Evolutionary conservation across 1,140 invertebrate genomes (phyloP), one percentile per base, ranked within the genome.

Genomic region (Drosophila sulfurigaster): DNA sequence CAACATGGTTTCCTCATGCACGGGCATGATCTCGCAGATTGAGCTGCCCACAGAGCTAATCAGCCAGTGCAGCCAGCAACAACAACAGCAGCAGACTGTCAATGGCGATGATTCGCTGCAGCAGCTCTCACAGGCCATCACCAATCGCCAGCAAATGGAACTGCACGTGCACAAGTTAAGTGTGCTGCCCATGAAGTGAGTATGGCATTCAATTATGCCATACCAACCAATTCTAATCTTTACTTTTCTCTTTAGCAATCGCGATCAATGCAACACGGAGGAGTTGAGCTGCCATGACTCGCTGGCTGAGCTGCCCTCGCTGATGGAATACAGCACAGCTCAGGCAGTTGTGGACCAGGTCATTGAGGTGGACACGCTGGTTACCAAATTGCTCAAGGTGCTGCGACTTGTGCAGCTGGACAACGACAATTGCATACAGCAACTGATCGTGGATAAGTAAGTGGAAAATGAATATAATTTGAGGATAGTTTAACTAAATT

Each of bases 351-450:
- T 96, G 16, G 95, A 96, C 93, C 95, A 96, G 93, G 95, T 96
- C 4, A 96, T 96, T 64, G 95, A 96, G 11, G 95, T 96, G 28
- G 95, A 97, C 92, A 95, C 95, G 92, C 93, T 96, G 11, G 94
- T 97, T 5, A 96, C 95, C 1, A 96, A 95, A 80, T 92, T 97
- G 78, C 93, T 97, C 63, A 96, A 96, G 81, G 96, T 96, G 51
- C 93, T 97, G 75, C 93, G 95, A 48, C 95, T 96, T 16, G 96
- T 96, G 73, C 95, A 96, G 83, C 89, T 95, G 60, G 95, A 95
- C 71, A 95, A 95, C 76, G 95, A 96, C 72, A 94, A 94, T 15
- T 95, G 94, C 79, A 95, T 95, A 82, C 94, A 94, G 70, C 95
- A 95, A 75, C 82, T 95, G 28, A 94, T 93, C 51, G 81, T 85